Conservation (phyloP, 2,113 vertebrate genomes). For the Brachyistius frenatus region DNA sequence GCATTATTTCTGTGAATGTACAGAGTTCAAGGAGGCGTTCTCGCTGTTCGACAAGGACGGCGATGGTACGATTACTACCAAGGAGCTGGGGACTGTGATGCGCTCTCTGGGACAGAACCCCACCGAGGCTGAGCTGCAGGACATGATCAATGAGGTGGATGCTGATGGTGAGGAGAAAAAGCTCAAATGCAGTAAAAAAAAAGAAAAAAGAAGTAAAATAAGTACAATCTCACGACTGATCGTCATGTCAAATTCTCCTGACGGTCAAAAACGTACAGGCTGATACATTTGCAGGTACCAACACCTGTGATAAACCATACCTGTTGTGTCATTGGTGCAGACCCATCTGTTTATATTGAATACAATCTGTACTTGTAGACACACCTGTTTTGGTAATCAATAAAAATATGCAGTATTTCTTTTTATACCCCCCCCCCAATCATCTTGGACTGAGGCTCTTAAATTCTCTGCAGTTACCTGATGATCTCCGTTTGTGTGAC, state of each 20-base stretch:
- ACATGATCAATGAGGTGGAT: constrained; percentile 95
- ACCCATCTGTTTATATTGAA: neutral
- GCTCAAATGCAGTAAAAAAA: neutral
- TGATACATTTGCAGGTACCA: too few relatives aligned
- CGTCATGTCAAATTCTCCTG: neutral
- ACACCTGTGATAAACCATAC: too few relatives aligned
- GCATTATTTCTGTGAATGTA: constrained; percentile 36
- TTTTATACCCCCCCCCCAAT: too few relatives aligned
- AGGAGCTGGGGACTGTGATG: constrained; percentile 94
- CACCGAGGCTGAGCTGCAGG: constrained; percentile 92
- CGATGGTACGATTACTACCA: constrained; percentile 93
- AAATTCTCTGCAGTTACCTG: neutral
- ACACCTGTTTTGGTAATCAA: neutral
- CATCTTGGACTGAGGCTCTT: neutral
- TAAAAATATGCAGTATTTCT: neutral
- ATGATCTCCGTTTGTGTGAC: constrained; percentile 10
- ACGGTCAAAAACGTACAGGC: too few relatives aligned
- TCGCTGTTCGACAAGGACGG: constrained; percentile 95
- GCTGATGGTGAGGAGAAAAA: constrained; percentile 86
- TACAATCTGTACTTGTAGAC: neutral
- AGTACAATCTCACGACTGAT: neutral
- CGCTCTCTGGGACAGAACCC: constrained; percentile 93
- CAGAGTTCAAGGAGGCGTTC: constrained; percentile 95
- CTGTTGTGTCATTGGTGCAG: too few relatives aligned
- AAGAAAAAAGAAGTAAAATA: neutral